Evolutionary conservation across 2,888 invertebrate species (phyloP).

Genomic region (Apamea epomidion): DNA sequence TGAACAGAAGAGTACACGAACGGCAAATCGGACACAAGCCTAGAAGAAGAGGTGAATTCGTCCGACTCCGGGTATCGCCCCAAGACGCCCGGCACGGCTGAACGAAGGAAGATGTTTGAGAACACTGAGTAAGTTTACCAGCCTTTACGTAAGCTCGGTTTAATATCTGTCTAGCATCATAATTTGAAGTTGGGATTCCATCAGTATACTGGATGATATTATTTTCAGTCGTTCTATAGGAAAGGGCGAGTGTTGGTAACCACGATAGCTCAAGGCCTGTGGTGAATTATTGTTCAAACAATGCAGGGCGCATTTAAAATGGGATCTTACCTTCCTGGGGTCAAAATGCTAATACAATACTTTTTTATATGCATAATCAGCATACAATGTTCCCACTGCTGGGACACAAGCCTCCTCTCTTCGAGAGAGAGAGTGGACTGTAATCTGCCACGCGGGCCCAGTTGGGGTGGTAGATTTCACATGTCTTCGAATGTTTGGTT

Average conservation of each 20-base stretch:
- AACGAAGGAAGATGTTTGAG: slow-evolving; percentile 94
- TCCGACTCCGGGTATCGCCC: slow-evolving; percentile 92
- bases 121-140: slow-evolving; percentile 81
- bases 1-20: slow-evolving; percentile 87
- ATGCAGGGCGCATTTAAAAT: neutral
- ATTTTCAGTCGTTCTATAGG: neutral
- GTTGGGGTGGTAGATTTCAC: too few relatives aligned
- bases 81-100: slow-evolving; percentile 95
- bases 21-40: slow-evolving; percentile 91
- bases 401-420: too few relatives aligned
- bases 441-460: too few relatives aligned
- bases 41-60: slow-evolving; percentile 91
- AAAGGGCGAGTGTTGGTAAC: neutral
- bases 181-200: neutral
- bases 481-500: too few relatives aligned
- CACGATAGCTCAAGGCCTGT: neutral
- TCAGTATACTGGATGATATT: neutral
- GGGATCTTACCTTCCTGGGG: too few relatives aligned
- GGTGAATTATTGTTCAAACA: neutral
- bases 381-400: too few relatives aligned
- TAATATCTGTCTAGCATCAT: neutral
- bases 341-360: neutral
- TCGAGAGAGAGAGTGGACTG: too few relatives aligned
- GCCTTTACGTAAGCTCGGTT: neutral
- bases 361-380: neutral